phyloP scores from a whole-genome alignment of 2,113 vertebrate genomes.

The Ophiodon elongatus region DNA sequence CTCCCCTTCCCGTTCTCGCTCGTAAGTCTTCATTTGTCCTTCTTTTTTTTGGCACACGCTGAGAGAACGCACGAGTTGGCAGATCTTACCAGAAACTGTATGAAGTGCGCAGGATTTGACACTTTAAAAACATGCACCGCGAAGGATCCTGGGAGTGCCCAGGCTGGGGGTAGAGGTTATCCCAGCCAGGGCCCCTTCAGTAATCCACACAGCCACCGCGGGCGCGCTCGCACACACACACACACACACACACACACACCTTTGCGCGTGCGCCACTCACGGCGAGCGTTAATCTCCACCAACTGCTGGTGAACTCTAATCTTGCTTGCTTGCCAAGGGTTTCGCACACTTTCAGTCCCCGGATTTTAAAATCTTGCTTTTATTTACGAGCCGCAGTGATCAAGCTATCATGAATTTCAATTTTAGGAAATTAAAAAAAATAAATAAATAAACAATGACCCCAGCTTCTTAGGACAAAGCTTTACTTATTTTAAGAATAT shows the following conservation, averaged over 20 bases:
- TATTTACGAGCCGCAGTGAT: background rate
- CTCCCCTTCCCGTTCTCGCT: background rate
- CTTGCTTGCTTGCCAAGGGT: conserved; percentile 62
- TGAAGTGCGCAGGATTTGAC: conserved; percentile 52
- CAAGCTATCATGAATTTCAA: background rate
- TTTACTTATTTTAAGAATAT: background rate
- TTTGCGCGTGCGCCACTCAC: conserved; percentile 39
- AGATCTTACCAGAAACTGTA: conserved; percentile 43
- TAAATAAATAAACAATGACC: background rate
- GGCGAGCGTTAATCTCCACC: conserved; percentile 71
- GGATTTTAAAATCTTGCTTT: background rate
- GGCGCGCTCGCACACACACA: conserved; percentile 29
- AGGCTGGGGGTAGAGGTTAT: conserved; percentile 72
- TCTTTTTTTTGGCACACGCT: background rate
- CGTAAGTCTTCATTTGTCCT: background rate
- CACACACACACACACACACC: conserved; percentile 40
- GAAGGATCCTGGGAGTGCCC: conserved; percentile 62
- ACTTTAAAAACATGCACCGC: conserved; percentile 56
- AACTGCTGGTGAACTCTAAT: conserved; percentile 75
- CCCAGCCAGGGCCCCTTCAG: conserved; percentile 63
- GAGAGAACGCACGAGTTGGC: conserved; percentile 37
- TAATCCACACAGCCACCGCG: conserved; percentile 65
- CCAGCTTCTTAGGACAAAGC: background rate
- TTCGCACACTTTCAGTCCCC: conserved; percentile 27
- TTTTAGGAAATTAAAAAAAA: background rate